Base-by-base conservation (phyloP, 1,140 invertebrate species). In the Drosophila triauraria region DNA sequence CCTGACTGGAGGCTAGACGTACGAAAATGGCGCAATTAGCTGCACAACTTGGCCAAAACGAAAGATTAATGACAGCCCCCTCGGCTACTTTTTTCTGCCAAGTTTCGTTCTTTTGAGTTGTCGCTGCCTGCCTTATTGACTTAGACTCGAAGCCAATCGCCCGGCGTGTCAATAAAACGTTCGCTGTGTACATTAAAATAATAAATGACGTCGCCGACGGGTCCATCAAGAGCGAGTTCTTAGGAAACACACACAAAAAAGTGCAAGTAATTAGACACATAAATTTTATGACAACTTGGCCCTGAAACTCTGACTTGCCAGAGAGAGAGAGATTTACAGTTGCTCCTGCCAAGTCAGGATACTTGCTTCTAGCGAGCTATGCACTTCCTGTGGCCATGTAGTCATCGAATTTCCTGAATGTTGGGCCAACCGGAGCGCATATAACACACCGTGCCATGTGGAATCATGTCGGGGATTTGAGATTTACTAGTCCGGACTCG, bases 101-200 rank as follows among this genome's bases (percentile, higher is more conserved):
- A 67, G 64, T 69, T 23, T 42, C 32, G 15, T 30, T 68, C 80
- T 57, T 79, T 82, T 71, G 20, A 78, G 69, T 79, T 68, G 71
- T 64, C 67, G 12, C 51, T 38, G 51, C 10, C 17, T 75, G 83
- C 56, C 80, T 83, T 87, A 87, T 87, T 87, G 83, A 83, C 68
- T 83, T 59, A 38, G 67, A 59, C 46, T 30, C 38, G 30, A 12
- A 72, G 69, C 67, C 69, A 72, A 80, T 80, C 57, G 72, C 50
- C 63, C 38, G 50, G 59, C 48, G 84, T 88, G 84, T 87, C 84
- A 88, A 87, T 87, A 87, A 87, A 85, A 87, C 74, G 84, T 56
- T 88, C 61, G 58, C 64, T 79, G 54, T 81, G 65, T 76, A 79
- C 77, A 87, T 87, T 88, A 88, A 84, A 64, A 87, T 88, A 87